These are phyloP conservation scores for Pipa parva DNA, from an alignment of 2,113 vertebrate genomes.

Conservation along the genomic window DNA sequence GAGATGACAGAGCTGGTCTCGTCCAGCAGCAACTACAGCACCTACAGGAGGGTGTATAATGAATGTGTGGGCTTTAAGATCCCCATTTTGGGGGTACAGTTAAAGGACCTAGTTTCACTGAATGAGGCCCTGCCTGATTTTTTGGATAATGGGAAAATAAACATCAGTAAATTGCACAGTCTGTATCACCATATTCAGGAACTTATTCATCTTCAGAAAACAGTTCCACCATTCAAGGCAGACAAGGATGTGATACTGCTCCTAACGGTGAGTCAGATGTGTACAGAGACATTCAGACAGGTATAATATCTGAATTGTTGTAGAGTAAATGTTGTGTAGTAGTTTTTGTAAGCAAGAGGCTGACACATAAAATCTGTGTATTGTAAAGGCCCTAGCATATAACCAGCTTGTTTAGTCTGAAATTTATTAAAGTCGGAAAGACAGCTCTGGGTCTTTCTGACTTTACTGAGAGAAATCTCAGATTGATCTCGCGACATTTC, in stretches of 20 bases:
- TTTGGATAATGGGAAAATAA: slow-evolving; percentile 75
- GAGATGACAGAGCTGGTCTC: slow-evolving; percentile 84
- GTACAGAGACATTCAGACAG: no score
- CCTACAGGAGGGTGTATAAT: slow-evolving; percentile 75
- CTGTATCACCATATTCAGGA: slow-evolving; percentile 81
- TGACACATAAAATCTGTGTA: no score
- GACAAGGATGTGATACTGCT: slow-evolving; percentile 84
- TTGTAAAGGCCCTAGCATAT: no score
- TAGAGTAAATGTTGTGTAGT: no score
- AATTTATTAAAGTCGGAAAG: no score
- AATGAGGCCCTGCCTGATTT: slow-evolving; percentile 78
- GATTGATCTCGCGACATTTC: no score
- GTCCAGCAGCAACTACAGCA: slow-evolving; percentile 78
- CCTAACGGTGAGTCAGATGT: slow-evolving; percentile 66
- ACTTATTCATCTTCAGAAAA: slow-evolving; percentile 68
- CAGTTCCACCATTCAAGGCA: slow-evolving; percentile 69
- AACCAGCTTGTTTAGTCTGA: no score
- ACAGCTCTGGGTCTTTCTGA: no score
- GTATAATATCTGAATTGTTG: no score
- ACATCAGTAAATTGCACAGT: slow-evolving; percentile 80
- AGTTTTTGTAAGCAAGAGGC: no score
- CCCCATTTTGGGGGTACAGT: slow-evolving; percentile 83
- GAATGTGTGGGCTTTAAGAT: slow-evolving; percentile 78
- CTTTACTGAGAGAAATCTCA: no score
- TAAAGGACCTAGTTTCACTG: slow-evolving; percentile 85